A percentile compares a stretch with the other conserved stretches of the same genome.
These are phyloP conservation scores for Peromyscus leucopus DNA, from an alignment of 2,113 vertebrate genomes.

Conservation along the genomic window DNA sequence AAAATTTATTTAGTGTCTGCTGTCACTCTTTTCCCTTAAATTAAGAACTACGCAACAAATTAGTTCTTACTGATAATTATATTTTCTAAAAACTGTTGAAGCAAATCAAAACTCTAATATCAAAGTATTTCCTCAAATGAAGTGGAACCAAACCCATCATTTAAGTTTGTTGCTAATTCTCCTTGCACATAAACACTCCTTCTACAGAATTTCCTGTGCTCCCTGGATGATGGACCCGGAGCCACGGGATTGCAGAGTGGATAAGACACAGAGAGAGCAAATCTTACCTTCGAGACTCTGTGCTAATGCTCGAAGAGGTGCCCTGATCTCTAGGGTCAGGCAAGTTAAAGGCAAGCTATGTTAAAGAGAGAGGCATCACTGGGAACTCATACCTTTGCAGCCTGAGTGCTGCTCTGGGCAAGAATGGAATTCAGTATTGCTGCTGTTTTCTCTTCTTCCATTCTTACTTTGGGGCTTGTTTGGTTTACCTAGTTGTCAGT, in stretches of 20 bases:
- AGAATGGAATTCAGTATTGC: background rate
- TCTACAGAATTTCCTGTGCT: background rate
- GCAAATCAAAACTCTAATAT: slow-evolving; percentile 71
- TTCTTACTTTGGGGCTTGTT: background rate
- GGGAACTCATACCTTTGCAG: rapidly evolving
- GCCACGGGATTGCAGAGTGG: background rate
- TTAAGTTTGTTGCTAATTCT: slow-evolving; percentile 69
- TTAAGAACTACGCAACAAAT: slow-evolving; percentile 60
- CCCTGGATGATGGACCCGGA: background rate
- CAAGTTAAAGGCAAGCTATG: background rate
- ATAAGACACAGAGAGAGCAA: background rate
- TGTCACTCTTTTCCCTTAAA: slow-evolving; percentile 71
- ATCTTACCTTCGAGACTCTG: background rate
- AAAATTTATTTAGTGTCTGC: slow-evolving; percentile 68
- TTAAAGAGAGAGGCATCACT: background rate
- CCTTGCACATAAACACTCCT: slow-evolving; percentile 50
- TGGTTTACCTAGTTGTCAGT: background rate
- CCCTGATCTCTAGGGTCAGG: background rate
- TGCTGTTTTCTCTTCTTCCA: background rate
- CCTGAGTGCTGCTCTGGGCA: too few species aligned
- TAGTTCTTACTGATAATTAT: slow-evolving; percentile 71
- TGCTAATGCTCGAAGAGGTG: background rate
- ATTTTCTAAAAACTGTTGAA: slow-evolving; percentile 77
- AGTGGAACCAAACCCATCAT: slow-evolving; percentile 67
- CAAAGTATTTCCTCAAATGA: slow-evolving; percentile 75